These are phyloP conservation scores for Pammene aurita DNA, from an alignment of 2,888 invertebrate genomes.

Conservation along the genomic window DNA sequence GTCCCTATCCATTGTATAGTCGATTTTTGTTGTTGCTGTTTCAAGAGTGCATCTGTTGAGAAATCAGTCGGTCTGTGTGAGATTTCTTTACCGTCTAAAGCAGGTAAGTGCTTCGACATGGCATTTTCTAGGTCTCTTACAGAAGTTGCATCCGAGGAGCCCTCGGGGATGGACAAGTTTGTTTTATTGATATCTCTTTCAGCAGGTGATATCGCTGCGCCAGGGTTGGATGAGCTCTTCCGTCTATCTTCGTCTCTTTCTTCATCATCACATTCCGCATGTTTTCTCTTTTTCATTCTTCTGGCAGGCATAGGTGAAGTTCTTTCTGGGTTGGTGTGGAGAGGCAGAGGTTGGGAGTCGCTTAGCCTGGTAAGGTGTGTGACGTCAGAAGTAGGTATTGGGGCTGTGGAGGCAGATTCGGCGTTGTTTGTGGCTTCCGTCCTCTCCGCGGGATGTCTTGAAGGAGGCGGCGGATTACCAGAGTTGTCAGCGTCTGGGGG, in stretches of 20 bases:
- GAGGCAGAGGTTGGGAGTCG: slow-evolving; percentile 71
- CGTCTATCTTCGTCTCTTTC: slow-evolving; percentile 76
- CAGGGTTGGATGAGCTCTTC: slow-evolving; percentile 75
- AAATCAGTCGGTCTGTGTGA: slow-evolving; percentile 92
- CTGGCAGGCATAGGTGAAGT: slow-evolving; percentile 85
- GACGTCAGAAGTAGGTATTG: slow-evolving; percentile 72
- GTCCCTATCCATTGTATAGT: slow-evolving; percentile 98
- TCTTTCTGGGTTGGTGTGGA: slow-evolving; percentile 74
- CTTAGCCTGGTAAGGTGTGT: slow-evolving; percentile 75
- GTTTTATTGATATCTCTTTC: slow-evolving; percentile 74
- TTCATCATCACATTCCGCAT: slow-evolving; percentile 75
- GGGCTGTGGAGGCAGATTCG: slow-evolving; percentile 72
- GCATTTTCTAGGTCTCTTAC: slow-evolving; percentile 97
- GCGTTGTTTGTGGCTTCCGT: slow-evolving; percentile 71
- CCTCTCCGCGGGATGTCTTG: slow-evolving; percentile 70
- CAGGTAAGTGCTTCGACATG: slow-evolving; percentile 96
- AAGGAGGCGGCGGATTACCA: slow-evolving; percentile 69
- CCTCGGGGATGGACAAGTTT: slow-evolving; percentile 70
- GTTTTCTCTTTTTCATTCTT: slow-evolving; percentile 83
- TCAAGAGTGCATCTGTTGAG: slow-evolving; percentile 92
- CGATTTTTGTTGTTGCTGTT: slow-evolving; percentile 89
- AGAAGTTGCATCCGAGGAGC: slow-evolving; percentile 82
- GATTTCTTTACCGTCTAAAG: slow-evolving; percentile 80
- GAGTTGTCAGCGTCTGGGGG: slow-evolving; percentile 92
- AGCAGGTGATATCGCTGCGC: slow-evolving; percentile 70